A percentile compares a stretch with the other conserved stretches of the same genome.
phyloP scores from a whole-genome alignment of 2,113 vertebrate species.

The Steatornis caripensis region DNA sequence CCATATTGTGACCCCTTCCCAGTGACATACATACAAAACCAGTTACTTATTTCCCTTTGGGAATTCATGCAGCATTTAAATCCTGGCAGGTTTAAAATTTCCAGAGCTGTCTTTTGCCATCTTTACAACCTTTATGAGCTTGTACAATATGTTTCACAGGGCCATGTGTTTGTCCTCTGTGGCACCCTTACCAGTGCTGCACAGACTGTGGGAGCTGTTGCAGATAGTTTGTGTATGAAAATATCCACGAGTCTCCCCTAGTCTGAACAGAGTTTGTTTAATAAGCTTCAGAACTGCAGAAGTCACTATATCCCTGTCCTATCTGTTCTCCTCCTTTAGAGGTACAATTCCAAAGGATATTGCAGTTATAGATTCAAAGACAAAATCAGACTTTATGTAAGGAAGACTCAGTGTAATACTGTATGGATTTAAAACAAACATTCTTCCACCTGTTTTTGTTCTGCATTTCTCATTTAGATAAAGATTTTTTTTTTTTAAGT shows the following conservation, averaged over 20 bases:
- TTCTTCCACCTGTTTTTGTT: not conserved
- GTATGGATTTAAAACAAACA: not conserved
- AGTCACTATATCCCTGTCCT: not conserved
- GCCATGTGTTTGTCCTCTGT: not conserved
- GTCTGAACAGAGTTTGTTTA: not conserved
- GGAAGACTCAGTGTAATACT: not conserved
- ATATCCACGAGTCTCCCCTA: not conserved
- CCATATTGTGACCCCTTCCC: not conserved
- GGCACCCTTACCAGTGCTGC: too few relatives aligned
- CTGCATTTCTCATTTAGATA: not conserved
- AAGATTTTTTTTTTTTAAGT: not conserved
- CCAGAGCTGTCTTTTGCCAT: not conserved
- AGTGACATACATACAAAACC: not conserved
- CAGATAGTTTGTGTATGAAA: not conserved
- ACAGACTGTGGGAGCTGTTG: not conserved
- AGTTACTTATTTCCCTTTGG: not conserved
- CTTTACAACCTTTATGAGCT: not conserved
- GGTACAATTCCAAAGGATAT: not conserved
- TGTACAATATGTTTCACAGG: not conserved
- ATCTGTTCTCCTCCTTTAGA: not conserved
- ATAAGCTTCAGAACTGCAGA: not conserved
- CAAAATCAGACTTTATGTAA: not conserved
- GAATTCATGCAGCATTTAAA: not conserved
- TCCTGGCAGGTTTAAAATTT: not conserved
- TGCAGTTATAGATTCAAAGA: not conserved